Evolutionary conservation across 2,888 invertebrate genomes (phyloP).

Genomic region (Erebia palarica): DNA sequence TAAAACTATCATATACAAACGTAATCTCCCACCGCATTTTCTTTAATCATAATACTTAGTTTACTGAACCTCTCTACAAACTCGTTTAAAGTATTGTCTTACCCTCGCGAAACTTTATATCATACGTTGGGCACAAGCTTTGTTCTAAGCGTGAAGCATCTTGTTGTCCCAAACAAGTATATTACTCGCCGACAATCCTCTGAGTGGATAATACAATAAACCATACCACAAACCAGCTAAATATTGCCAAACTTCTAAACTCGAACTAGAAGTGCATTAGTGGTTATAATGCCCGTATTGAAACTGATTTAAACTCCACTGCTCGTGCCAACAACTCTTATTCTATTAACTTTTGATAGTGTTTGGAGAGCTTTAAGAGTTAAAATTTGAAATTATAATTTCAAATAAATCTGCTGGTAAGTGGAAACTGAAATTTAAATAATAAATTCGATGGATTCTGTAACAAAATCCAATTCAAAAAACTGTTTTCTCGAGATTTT

Average conservation of each 20-base stretch:
- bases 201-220: slow-evolving; percentile 21
- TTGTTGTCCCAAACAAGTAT: slow-evolving; percentile 6
- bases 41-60: neutral
- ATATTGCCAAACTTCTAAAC: slow-evolving; percentile 26
- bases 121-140: neutral
- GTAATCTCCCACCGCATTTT: neutral
- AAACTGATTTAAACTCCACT: slow-evolving; percentile 32
- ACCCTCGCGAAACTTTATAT: neutral
- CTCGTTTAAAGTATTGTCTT: neutral
- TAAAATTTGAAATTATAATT: neutral
- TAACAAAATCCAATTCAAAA: neutral
- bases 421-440: neutral
- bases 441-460: neutral
- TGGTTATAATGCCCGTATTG: slow-evolving; percentile 29
- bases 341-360: slow-evolving; percentile 15
- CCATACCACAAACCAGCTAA: slow-evolving; percentile 17
- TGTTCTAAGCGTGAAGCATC: slow-evolving; percentile 5
- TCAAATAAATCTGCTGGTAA: neutral
- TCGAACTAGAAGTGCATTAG: slow-evolving; percentile 30
- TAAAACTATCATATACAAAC: no score
- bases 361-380: slow-evolving; percentile 8
- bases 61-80: neutral
- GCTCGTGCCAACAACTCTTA: slow-evolving; percentile 16
- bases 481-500: no score
- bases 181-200: slow-evolving; percentile 15